Evolutionary conservation across 2,113 vertebrate genomes (phyloP), one percentile per base, ranked within the genome.

Genomic region (Cranoglanis bouderius): DNA sequence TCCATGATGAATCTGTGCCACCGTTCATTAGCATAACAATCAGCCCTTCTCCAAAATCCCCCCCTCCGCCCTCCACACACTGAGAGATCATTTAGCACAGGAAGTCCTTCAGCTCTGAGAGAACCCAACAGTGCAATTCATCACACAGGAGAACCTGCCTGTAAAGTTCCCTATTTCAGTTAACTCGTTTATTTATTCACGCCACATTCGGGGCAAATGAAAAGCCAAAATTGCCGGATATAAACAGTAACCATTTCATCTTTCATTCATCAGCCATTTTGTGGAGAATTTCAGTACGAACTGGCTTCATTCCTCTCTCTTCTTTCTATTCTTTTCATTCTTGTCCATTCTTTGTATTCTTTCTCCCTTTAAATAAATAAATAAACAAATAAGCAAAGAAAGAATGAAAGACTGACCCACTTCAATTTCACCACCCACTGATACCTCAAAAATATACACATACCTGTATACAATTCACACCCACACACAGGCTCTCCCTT

Each of bases 11-110:
- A 85, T 85, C 61, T 65, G 61, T 85, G 83, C 83, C 61, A 85
- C 29, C 43, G 61, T 85, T 67, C 63, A 85, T 85, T 85, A 85
- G 83, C 83, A 85, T 85, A 85, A 65, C 83, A 85, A 85, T 85
- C 83, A 85, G 61, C 83, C 83, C 61, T 67, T 67, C 35, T 59
- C 55, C 38, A 63, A 85, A 51, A 9, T 21, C 61, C 14, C 35
- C 53, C 78, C 19, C 51, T 35, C 35, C 57, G 1, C 81, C 43
- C 83, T 49, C 43, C 26, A 65, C 59, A 65, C 40, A 85, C 61
- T 67, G 61, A 85, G 63, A 85, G 61, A 85, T 85, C 59, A 85
- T 85, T 85, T 85, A 67, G 40, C 83, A 85, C 61, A 67, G 83
- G 83, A 85, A 85, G 83, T 85, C 61, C 83, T 35, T 85, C 83